Conservation (phyloP, 2,888 invertebrate species). For the Cecidostiba fungosa region DNA sequence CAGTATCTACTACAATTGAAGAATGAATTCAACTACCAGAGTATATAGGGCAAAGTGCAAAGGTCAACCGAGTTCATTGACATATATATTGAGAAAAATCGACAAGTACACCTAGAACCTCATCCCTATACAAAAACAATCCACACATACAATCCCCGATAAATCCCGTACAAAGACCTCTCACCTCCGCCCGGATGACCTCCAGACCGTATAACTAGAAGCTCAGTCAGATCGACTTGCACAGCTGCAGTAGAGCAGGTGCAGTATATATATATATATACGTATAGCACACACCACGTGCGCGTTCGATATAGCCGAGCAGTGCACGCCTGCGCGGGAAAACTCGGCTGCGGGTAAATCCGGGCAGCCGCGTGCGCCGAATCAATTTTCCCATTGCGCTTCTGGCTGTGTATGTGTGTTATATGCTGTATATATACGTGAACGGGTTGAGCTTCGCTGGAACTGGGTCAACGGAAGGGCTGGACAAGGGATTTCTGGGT, state of each 20-base stretch:
- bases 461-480: neutral
- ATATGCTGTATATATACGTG: neutral
- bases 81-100: neutral
- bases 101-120: no score
- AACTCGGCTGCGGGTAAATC: constrained; percentile 35
- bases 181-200: constrained; percentile 66
- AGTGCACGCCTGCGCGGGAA: constrained; percentile 7
- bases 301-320: constrained; percentile 18
- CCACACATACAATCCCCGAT: neutral
- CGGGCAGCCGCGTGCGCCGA: neutral
- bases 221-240: neutral
- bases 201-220: constrained; percentile 47
- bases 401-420: neutral
- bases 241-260: constrained; percentile 27
- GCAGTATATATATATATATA: no score
- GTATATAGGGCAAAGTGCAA: neutral
- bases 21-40: neutral
- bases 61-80: neutral
- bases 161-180: neutral
- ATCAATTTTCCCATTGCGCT: neutral
- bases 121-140: neutral
- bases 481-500: neutral
- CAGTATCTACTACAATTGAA: neutral
- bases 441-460: neutral
- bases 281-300: constrained; percentile 2